Evolutionary conservation across 2,797 vertebrate species (phyloP).

Genomic region (Telmatherina bonti): DNA sequence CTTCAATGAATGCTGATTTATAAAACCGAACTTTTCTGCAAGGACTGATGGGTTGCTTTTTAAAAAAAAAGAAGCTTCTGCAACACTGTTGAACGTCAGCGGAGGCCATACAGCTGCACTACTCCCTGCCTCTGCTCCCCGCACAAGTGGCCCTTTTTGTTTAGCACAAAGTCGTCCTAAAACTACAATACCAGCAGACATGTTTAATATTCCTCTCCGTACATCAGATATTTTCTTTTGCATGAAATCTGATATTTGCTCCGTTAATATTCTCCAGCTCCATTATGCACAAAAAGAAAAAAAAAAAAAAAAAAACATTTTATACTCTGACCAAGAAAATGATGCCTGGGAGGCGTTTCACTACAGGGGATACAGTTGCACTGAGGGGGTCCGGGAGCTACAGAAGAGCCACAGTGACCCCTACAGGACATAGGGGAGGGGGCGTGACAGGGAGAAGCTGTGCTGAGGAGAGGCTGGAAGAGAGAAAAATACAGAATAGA

Average conservation of each 20-base stretch:
- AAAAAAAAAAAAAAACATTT: constrained; percentile 68
- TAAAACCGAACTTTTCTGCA: too few species aligned
- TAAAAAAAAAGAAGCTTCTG: constrained; percentile 14
- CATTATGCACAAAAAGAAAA: constrained; percentile 69
- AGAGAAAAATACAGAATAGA: not conserved
- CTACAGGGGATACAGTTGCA: constrained; percentile 41
- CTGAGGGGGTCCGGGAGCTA: not conserved
- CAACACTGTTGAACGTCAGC: constrained; percentile 17
- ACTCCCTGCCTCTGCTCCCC: constrained; percentile 6
- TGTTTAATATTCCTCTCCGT: constrained; percentile 76
- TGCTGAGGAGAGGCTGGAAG: not conserved
- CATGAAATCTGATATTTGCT: constrained; percentile 82
- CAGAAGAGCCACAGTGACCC: constrained; percentile 80
- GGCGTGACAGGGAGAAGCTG: not conserved
- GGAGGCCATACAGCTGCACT: constrained; percentile 2
- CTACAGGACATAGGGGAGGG: constrained; percentile 65
- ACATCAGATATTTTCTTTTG: constrained; percentile 80
- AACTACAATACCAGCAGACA: constrained; percentile 67
- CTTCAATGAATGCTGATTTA: too few species aligned
- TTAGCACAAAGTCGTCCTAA: constrained; percentile 44
- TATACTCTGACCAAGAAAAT: constrained; percentile 83
- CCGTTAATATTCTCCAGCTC: constrained; percentile 80
- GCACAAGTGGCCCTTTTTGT: constrained; percentile 52
- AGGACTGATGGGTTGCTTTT: not conserved
- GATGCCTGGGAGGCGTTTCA: constrained; percentile 75